Conservation (phyloP, 2,113 vertebrate species). For the Saimiri boliviensis region DNA sequence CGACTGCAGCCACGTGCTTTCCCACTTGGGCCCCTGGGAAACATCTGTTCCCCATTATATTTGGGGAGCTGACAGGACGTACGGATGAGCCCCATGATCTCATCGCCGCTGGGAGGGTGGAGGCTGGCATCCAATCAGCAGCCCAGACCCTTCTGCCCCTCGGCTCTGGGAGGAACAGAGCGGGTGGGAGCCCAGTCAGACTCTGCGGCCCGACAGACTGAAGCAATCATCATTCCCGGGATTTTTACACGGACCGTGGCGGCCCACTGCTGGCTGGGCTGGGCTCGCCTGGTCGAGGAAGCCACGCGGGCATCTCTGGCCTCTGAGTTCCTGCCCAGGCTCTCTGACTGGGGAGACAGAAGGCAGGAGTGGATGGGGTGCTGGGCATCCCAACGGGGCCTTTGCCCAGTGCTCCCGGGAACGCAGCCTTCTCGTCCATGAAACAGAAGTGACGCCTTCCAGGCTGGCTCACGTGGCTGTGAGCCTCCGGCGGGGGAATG, state of each 20-base stretch:
- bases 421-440: accelerated
- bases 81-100: not conserved
- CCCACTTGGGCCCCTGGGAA: accelerated
- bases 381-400: accelerated
- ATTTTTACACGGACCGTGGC: not conserved
- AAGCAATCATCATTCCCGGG: slow-evolving; percentile 46
- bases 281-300: not conserved
- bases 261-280: too few relatives aligned
- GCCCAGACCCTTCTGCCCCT: accelerated
- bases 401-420: accelerated
- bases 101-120: not conserved
- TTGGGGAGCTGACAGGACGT: not conserved
- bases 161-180: not conserved
- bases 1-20: accelerated
- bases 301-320: accelerated
- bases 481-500: accelerated
- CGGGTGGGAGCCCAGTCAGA: accelerated
- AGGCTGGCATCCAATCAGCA: not conserved
- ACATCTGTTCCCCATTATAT: slow-evolving; percentile 46
- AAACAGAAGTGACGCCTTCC: not conserved
- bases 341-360: not conserved
- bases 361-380: accelerated
- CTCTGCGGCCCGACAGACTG: not conserved
- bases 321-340: not conserved
- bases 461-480: accelerated